Percentiles rank a stretch among this genome's conserved stretches.
Evolutionary conservation across 37 sponge, comb jelly and placozoan genomes (phyloP).

Genomic region (Agelas oroides): DNA sequence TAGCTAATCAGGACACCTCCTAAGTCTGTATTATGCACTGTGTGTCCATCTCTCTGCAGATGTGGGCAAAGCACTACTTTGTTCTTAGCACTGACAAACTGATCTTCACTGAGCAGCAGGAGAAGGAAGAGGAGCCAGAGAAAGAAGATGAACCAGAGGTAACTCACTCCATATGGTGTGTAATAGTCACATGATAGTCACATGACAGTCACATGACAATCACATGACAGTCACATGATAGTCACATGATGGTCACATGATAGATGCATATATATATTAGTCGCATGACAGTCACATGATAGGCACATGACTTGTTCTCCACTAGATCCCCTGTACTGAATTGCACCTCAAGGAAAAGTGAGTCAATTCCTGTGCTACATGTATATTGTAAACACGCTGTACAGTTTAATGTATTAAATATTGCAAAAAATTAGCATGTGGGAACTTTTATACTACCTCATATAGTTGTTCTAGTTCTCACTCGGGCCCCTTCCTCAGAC

Average conservation of each 20-base stretch:
- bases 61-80: slow-evolving; percentile 90
- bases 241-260: no score
- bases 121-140: slow-evolving; percentile 78
- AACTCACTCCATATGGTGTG: slow-evolving; percentile 11
- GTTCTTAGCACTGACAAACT: slow-evolving; percentile 81
- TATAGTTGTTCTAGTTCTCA: no score
- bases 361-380: neutral
- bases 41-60: slow-evolving; percentile 22
- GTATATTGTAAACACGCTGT: no score
- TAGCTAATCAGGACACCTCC: no score
- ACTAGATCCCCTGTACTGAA: slow-evolving; percentile 58
- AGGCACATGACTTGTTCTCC: neutral
- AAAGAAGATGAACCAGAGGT: slow-evolving; percentile 67
- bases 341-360: slow-evolving; percentile 65
- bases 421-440: no score
- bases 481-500: neutral
- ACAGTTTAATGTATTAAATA: no score
- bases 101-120: slow-evolving; percentile 84
- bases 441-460: no score
- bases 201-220: neutral
- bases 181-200: slow-evolving; percentile 12
- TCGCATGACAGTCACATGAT: neutral
- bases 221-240: neutral
- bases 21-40: no score
- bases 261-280: no score